These are phyloP conservation scores for Lycaena phlaeas DNA, from an alignment of 2,888 invertebrate genomes.

Conservation along the genomic window DNA sequence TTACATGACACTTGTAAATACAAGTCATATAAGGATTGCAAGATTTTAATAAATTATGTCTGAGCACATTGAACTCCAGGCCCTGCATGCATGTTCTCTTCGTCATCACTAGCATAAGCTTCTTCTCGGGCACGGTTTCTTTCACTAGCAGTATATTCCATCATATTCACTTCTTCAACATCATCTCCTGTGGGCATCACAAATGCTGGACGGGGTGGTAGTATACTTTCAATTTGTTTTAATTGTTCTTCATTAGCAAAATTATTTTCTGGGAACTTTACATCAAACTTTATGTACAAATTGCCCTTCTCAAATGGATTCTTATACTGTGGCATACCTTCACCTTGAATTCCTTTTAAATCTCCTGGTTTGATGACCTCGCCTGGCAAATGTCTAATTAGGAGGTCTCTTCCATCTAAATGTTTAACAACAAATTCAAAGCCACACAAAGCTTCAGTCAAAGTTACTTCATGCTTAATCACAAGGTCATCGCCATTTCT, in stretches of 20 bases:
- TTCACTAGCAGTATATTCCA: slow-evolving; percentile 79
- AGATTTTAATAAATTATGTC: slow-evolving; percentile 74
- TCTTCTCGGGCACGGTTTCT: slow-evolving; percentile 73
- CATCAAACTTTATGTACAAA: slow-evolving; percentile 88
- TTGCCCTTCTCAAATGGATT: slow-evolving; percentile 91
- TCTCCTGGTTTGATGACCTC: slow-evolving; percentile 88
- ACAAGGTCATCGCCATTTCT: slow-evolving; percentile 83
- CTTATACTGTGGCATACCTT: slow-evolving; percentile 92
- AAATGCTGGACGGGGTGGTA: slow-evolving; percentile 81
- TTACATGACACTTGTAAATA: slow-evolving; percentile 52
- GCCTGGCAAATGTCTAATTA: slow-evolving; percentile 84
- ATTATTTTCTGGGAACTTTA: slow-evolving; percentile 87
- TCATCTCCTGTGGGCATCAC: slow-evolving; percentile 83
- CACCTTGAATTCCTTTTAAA: slow-evolving; percentile 83
- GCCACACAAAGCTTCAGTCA: slow-evolving; percentile 94
- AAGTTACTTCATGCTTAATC: slow-evolving; percentile 81
- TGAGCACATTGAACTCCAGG: slow-evolving; percentile 85
- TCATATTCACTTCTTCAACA: slow-evolving; percentile 89
- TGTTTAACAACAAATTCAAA: slow-evolving; percentile 89
- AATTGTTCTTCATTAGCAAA: slow-evolving; percentile 80
- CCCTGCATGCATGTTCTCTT: slow-evolving; percentile 70
- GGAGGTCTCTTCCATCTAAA: slow-evolving; percentile 88
- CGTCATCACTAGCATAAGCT: slow-evolving; percentile 80
- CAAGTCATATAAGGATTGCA: slow-evolving; percentile 31
- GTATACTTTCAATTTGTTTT: slow-evolving; percentile 79